Evolutionary conservation across 2,888 invertebrate genomes (phyloP), one percentile per base, ranked within the genome.

Genomic region (Galerucella calmariensis): DNA sequence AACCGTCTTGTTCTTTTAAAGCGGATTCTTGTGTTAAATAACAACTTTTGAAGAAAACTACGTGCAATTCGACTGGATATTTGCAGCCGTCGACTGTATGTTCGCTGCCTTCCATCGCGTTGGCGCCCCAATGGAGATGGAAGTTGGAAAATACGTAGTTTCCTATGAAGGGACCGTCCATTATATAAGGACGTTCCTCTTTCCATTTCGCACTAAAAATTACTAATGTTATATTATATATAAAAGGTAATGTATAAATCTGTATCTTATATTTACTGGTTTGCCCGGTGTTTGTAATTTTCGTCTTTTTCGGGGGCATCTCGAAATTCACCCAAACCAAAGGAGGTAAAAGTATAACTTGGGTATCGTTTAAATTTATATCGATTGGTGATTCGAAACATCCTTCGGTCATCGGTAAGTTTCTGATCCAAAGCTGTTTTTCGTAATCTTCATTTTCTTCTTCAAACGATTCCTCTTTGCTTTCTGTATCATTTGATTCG

Each of bases 111-210:
- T 90, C 89, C 86, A 89, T 89, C 83, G 91, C 89, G 75, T 89
- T 87, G 0, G 86, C 81, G 0, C 93, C 92, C 93, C 93, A 93
- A 82, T 93, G 93, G 81, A 93, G 92, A 84, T 93, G 93, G 53
- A 92, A 86, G 84, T 93, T 92, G 0, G 92, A 91, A 68, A 93
- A 88, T 0, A 91, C 87, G 79, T 92, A 92, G 75, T 90, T 91
- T 10, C 90, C 90, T 5, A 86, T 73, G 61, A 93, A 88, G 0
- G 92, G 91, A 0, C 93, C 93, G 0, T 90, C 90, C 70, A 88
- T 86, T 59, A 93, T 79, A 81, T 89, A 91, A 0, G 93, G 92
- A 2, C 90, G 84, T 76, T 91, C 90, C 6, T 89, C 86, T 59
- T 85, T 87, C 92, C 92, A 93, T 86, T 91, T 91, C 1, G 90